Evolutionary conservation across 2,888 invertebrate species (phyloP).

Genomic region (Hydraecia micacea): DNA sequence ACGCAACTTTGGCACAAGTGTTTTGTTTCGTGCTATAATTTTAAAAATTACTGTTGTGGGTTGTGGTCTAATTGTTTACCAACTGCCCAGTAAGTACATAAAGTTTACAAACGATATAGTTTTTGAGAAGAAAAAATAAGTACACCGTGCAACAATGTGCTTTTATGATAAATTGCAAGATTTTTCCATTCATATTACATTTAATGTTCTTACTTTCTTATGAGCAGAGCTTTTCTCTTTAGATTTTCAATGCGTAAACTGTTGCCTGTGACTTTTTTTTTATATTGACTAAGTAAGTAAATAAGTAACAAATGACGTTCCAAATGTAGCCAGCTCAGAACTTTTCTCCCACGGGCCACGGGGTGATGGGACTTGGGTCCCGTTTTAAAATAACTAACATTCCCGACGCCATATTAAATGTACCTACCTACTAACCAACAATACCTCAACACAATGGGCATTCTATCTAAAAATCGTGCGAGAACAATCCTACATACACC

Average conservation of each 20-base stretch:
- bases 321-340: not conserved
- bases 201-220: not conserved
- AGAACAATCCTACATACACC: conserved; percentile 72
- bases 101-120: conserved; percentile 25
- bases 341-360: conserved; percentile 48
- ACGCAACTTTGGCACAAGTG: conserved; percentile 59
- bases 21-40: conserved; percentile 58
- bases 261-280: too few species aligned
- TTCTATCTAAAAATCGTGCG: conserved; percentile 73
- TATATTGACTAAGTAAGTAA: not conserved
- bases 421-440: conserved; percentile 57
- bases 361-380: conserved; percentile 8
- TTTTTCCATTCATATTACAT: conserved; percentile 8
- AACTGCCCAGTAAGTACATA: not conserved
- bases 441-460: conserved; percentile 72
- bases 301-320: not conserved
- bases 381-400: conserved; percentile 53
- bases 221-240: not conserved
- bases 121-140: not conserved
- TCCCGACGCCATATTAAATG: conserved; percentile 51
- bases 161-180: not conserved
- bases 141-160: not conserved
- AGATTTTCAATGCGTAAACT: not conserved
- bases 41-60: conserved; percentile 42
- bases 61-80: conserved; percentile 36